Evolutionary conservation across 2,888 invertebrate species (phyloP).

Genomic region (Orchestes rusci): DNA sequence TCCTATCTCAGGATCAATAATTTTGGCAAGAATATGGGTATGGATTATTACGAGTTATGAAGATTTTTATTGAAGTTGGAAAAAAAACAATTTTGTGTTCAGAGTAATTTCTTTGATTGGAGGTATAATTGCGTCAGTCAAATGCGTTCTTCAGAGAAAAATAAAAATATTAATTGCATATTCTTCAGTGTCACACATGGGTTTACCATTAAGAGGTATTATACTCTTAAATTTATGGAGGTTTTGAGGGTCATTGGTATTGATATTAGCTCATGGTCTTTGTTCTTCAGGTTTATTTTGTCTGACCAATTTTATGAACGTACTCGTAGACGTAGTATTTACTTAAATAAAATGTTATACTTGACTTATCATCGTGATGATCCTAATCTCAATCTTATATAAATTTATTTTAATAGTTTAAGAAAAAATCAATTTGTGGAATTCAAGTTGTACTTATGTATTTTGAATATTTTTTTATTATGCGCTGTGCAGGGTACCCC

Average conservation of each 20-base stretch:
- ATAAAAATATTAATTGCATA: slow-evolving; percentile 68
- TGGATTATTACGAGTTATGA: slow-evolving; percentile 54
- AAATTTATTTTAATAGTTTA: no score
- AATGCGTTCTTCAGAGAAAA: slow-evolving; percentile 63
- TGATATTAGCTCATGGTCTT: slow-evolving; percentile 60
- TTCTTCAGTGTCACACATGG: slow-evolving; percentile 66
- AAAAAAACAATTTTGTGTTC: slow-evolving; percentile 49
- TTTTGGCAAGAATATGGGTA: slow-evolving; percentile 67
- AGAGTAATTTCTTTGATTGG: slow-evolving; percentile 52
- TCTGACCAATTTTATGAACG: slow-evolving; percentile 60
- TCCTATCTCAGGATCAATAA: slow-evolving; percentile 63
- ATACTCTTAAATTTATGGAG: slow-evolving; percentile 52
- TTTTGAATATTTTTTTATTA: no score
- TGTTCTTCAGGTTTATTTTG: slow-evolving; percentile 62
- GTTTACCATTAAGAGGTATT: slow-evolving; percentile 52
- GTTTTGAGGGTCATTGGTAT: slow-evolving; percentile 33
- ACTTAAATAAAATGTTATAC: slow-evolving; percentile 48
- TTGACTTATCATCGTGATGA: slow-evolving; percentile 48
- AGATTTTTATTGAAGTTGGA: slow-evolving; percentile 45
- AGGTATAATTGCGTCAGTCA: slow-evolving; percentile 53
- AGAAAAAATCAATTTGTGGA: no score
- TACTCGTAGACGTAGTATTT: slow-evolving; percentile 52
- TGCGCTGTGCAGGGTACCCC: no score
- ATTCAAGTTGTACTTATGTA: no score
- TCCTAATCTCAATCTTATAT: no score